Evolutionary conservation across 2,797 vertebrate species (phyloP).

Genomic region (Molossus alvarezi): DNA sequence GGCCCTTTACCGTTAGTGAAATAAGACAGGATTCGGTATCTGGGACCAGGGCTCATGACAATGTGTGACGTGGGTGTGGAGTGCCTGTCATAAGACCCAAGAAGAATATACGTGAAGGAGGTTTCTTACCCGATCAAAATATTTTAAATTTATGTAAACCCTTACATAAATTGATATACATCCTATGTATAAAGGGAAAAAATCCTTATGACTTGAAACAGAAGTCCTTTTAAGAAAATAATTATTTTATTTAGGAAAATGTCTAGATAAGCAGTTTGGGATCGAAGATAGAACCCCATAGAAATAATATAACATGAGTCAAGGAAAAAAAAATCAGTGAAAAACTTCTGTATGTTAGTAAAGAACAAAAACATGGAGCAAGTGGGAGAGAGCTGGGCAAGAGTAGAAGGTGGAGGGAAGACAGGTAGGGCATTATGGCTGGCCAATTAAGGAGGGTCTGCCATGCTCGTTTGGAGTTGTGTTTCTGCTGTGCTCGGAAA

Average conservation of each 20-base stretch:
- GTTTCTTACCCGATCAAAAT: slow-evolving; percentile 16
- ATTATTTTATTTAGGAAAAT: slow-evolving; percentile 39
- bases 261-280: background rate
- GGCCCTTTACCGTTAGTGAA: background rate
- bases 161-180: background rate
- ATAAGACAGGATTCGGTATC: background rate
- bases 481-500: background rate
- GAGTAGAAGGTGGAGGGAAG: background rate
- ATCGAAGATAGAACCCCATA: background rate
- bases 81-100: slow-evolving; percentile 28
- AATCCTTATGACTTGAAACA: background rate
- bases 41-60: background rate
- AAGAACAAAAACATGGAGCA: background rate
- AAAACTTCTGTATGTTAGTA: background rate
- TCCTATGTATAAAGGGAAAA: slow-evolving; percentile 2
- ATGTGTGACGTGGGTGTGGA: background rate
- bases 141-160: slow-evolving; percentile 21
- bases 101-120: background rate
- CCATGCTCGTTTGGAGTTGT: background rate
- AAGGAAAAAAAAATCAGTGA: background rate
- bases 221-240: slow-evolving; percentile 3
- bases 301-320: background rate
- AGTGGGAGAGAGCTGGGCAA: background rate
- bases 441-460: background rate
- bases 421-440: background rate